phyloP scores from a whole-genome alignment of 1,140 invertebrate genomes.

The Drosophila ficusphila region DNA sequence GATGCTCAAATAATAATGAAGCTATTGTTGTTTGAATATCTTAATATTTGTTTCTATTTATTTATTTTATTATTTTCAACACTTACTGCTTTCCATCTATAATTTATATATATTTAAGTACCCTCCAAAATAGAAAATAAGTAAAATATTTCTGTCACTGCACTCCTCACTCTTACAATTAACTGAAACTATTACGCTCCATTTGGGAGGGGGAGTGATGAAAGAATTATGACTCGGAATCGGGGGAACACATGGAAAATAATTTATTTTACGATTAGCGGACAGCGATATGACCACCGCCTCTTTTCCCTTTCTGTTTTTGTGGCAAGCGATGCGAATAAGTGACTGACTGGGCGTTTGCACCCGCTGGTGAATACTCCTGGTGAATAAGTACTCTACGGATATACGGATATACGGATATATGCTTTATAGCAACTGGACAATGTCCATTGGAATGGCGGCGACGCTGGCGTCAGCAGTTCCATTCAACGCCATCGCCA shows the following conservation, averaged over 20 bases:
- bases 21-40: no score
- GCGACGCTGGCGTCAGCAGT: constrained; percentile 69
- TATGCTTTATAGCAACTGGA: not conserved
- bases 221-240: constrained; percentile 74
- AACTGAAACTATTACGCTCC: constrained; percentile 61
- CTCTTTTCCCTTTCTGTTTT: not conserved
- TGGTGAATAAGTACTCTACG: constrained; percentile 11
- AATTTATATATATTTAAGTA: no score
- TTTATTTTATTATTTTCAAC: not conserved
- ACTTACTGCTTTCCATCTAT: no score
- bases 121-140: no score
- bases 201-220: constrained; percentile 22
- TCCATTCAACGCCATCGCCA: constrained; percentile 2
- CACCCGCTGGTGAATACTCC: constrained; percentile 41
- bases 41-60: no score
- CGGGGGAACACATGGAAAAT: constrained; percentile 73
- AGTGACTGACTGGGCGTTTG: constrained; percentile 49
- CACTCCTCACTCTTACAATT: constrained; percentile 52
- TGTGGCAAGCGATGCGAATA: constrained; percentile 51
- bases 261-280: constrained; percentile 80
- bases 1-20: no score
- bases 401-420: not conserved
- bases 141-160: not conserved
- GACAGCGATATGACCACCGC: constrained; percentile 3
- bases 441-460: constrained; percentile 13